Evolutionary conservation across 2,888 invertebrate species (phyloP).

Genomic region (Priocnemis perturbator): DNA sequence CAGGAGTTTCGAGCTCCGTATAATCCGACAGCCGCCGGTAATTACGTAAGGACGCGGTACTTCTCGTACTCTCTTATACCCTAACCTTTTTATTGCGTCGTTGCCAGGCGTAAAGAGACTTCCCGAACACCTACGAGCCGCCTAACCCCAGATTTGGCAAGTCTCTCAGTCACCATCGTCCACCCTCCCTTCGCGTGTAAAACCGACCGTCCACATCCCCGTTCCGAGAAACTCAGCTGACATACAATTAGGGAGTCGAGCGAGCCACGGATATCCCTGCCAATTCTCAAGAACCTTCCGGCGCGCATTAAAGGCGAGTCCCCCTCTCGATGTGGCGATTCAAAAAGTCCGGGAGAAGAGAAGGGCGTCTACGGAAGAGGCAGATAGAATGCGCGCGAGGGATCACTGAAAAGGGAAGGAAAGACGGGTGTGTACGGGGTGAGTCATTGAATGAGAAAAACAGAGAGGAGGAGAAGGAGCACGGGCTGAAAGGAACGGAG

Average conservation of each 20-base stretch:
- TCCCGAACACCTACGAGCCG: slow-evolving; percentile 23
- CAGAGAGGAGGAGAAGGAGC: neutral
- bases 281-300: slow-evolving; percentile 68
- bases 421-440: slow-evolving; percentile 17
- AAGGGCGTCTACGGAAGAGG: neutral
- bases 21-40: slow-evolving; percentile 10
- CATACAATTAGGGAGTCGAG: slow-evolving; percentile 51
- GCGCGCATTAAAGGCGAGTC: slow-evolving; percentile 61
- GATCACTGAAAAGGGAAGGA: neutral
- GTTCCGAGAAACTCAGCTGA: slow-evolving; percentile 29
- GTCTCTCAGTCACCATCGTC: slow-evolving; percentile 33
- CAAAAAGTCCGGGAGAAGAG: slow-evolving; percentile 5
- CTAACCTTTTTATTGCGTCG: slow-evolving; percentile 36
- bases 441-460: slow-evolving; percentile 9
- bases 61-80: neutral
- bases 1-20: too few species aligned
- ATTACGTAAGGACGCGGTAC: slow-evolving; percentile 18
- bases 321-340: slow-evolving; percentile 23
- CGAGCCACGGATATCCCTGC: slow-evolving; percentile 51
- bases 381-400: neutral
- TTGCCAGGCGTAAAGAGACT: slow-evolving; percentile 26
- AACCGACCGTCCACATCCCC: slow-evolving; percentile 4
- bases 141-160: slow-evolving; percentile 59
- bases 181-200: slow-evolving; percentile 33
- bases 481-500: neutral